Conservation (phyloP, 1,140 invertebrate genomes). For the Brachystomella parvula region DNA sequence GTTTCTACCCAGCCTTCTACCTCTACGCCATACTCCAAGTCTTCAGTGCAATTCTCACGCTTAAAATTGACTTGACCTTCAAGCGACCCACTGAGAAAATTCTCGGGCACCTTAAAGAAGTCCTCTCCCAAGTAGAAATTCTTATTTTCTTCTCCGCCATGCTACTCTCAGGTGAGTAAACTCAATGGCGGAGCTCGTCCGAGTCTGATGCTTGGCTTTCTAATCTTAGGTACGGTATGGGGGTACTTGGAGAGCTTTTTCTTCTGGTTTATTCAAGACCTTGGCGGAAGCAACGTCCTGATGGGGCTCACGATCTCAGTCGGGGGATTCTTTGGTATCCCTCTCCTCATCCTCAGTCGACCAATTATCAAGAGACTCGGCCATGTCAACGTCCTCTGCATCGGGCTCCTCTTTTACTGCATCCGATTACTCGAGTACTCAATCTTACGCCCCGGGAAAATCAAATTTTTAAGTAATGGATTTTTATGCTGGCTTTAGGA, state of each 20-base stretch:
- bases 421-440: slow-evolving; percentile 54
- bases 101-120: slow-evolving; percentile 58
- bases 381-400: slow-evolving; percentile 71
- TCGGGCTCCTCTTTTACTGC: slow-evolving; percentile 67
- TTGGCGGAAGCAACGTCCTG: slow-evolving; percentile 65
- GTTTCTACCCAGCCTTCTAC: slow-evolving; percentile 67
- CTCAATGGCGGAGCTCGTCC: background rate
- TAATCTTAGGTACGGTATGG: slow-evolving; percentile 61
- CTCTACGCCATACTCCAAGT: slow-evolving; percentile 64
- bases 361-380: slow-evolving; percentile 68
- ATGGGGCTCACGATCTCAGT: slow-evolving; percentile 78
- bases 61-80: slow-evolving; percentile 67
- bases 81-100: slow-evolving; percentile 65
- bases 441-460: background rate
- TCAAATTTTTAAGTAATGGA: slow-evolving; percentile 8
- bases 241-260: slow-evolving; percentile 78
- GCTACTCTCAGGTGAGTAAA: slow-evolving; percentile 59
- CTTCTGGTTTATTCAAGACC: slow-evolving; percentile 74
- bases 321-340: slow-evolving; percentile 65
- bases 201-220: slow-evolving; percentile 28
- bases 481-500: slow-evolving; percentile 44
- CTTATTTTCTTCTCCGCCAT: slow-evolving; percentile 62
- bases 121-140: slow-evolving; percentile 64
- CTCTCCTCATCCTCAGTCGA: slow-evolving; percentile 65
- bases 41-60: slow-evolving; percentile 57